phyloP scores from a whole-genome alignment of 1,140 invertebrate genomes.

The Aphaenogaster ashmeadi region DNA sequence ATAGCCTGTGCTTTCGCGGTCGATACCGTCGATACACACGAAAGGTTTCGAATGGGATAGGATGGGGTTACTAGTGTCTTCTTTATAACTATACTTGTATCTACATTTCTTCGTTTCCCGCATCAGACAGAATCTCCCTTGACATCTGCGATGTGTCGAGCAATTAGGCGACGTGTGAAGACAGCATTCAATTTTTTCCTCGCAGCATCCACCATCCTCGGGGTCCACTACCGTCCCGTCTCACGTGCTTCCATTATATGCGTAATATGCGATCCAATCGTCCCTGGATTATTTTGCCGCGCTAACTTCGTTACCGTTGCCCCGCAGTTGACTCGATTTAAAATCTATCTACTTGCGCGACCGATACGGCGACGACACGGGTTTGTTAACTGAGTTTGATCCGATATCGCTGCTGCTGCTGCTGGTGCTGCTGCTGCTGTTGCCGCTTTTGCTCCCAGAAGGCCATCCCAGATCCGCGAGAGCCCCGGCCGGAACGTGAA shows the following conservation, averaged over 20 bases:
- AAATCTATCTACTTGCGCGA: constrained; percentile 72
- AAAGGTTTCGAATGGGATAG: neutral
- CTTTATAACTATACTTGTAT: constrained; percentile 28
- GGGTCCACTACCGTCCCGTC: constrained; percentile 61
- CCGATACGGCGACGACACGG: constrained; percentile 56
- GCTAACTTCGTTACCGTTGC: constrained; percentile 65
- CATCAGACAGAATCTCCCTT: constrained; percentile 11
- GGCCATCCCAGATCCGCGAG: constrained; percentile 76
- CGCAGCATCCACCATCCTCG: neutral
- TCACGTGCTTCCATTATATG: constrained; percentile 66
- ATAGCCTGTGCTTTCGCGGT: constrained; percentile 56
- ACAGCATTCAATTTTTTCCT: constrained; percentile 44
- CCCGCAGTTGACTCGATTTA: constrained; percentile 69
- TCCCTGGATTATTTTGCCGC: constrained; percentile 68
- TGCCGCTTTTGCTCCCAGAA: constrained; percentile 61
- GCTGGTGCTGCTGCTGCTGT: constrained; percentile 15
- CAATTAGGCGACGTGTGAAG: constrained; percentile 32
- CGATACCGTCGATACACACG: neutral
- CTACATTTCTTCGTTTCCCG: constrained; percentile 41
- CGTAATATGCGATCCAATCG: constrained; percentile 62
- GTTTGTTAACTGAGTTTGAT: constrained; percentile 71
- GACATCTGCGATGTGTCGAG: neutral
- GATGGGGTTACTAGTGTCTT: constrained; percentile 10
- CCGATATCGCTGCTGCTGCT: constrained; percentile 66
- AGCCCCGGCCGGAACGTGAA: constrained; percentile 73